A percentile compares a stretch with the other conserved stretches of the same genome.
Conservation (phyloP, 2,113 vertebrate species). For the Dinomys branickii region DNA sequence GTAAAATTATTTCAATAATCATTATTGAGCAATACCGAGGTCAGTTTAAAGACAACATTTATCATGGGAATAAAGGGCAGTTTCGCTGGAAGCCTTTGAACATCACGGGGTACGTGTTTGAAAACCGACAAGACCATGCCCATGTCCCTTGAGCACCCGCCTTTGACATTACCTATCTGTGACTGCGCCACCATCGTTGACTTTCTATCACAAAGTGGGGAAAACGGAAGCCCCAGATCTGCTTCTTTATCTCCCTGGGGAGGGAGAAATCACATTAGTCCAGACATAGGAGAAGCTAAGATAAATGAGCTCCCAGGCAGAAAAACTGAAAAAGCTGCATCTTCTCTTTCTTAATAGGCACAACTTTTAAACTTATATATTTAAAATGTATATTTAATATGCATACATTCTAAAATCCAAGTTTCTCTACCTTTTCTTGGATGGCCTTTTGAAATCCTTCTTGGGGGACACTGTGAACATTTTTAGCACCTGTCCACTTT, state of each 20-base stretch:
- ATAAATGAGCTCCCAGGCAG: neutral
- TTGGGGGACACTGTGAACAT: neutral
- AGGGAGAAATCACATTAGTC: slow-evolving; percentile 70
- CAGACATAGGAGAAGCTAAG: neutral
- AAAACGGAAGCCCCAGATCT: slow-evolving; percentile 95
- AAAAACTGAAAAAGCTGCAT: neutral
- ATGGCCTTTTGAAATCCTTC: neutral
- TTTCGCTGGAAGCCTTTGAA: neutral
- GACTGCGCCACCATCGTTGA: slow-evolving; percentile 98
- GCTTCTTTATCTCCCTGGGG: slow-evolving; percentile 97
- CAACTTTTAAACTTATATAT: neutral
- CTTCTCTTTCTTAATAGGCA: slow-evolving; percentile 36
- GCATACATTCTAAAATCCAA: slow-evolving; percentile 35
- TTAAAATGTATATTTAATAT: neutral
- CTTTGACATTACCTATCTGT: slow-evolving; percentile 93
- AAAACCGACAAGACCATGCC: neutral
- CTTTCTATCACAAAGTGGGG: slow-evolving; percentile 97
- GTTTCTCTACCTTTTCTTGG: neutral
- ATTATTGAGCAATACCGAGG: neutral
- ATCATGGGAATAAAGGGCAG: neutral
- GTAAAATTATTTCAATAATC: slow-evolving; percentile 10
- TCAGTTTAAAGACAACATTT: neutral
- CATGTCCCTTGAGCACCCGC: neutral
- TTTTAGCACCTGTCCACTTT: neutral
- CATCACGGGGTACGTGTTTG: neutral